Base-by-base conservation (phyloP, 2,797 vertebrate species). In the Clarias pachynema region DNA sequence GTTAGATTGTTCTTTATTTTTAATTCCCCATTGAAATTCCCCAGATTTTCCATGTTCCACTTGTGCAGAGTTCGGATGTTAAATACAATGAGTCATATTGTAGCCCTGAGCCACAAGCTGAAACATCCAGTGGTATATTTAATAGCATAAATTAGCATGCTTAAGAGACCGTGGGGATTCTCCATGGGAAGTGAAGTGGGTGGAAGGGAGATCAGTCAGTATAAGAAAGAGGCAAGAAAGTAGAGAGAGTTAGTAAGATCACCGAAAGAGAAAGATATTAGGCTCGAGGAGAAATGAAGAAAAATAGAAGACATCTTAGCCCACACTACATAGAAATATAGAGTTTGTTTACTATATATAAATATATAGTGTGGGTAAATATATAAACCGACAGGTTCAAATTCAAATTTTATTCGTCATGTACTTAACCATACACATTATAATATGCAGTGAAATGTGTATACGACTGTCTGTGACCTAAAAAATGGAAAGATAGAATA, bases 141-240 rank as follows among this genome's bases (percentile, higher is more conserved):
- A 78, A 87, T 73, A 84, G 83, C 72, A 74, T 89, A 84, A 86
- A 87, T 90, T 89, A 82, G 62, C 81, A 86, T 88, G 63, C 73
- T 85, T 85, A 82, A 87, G 73, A 89, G 84, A 66, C 68, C n/a
- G 20, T 84, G 34, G 56, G 86, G 80, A 85, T 82, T 85, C 85
- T 84, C 49, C 49, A 73, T 85, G 63, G 37, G 70, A 75, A 84
- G 63, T 24, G 40, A 62, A 5, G 79, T 74, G 49, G 34, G 73
- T 86, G 77, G 78, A 80, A 34, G 60, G 57, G 31, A 75, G 68
- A 80, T 85, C 69, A 63, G 80, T 34, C 15, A 81, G 53, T 15
- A 14, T 29, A 59, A 68, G n/a, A 65, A 37, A 34, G 37, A 80
- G 60, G n/a, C 78, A 37, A 44, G 66, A 73, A 22, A 81, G 77